Conservation (phyloP, 2,888 invertebrate species). For the Drosophila longiperda region DNA sequence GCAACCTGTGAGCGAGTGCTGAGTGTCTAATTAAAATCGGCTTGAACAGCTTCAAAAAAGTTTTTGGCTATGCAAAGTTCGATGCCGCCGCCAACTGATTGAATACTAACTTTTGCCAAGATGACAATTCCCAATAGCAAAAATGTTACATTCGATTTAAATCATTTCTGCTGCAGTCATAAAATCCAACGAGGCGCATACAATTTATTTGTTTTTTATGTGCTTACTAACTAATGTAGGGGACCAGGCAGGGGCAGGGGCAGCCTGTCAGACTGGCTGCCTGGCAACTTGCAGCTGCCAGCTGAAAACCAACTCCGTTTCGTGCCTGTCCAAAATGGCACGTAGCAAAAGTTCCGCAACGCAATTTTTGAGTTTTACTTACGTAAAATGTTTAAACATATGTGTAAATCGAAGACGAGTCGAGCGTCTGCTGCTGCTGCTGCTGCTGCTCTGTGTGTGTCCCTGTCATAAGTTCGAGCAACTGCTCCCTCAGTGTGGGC, state of each 20-base stretch:
- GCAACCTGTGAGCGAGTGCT: slow-evolving; percentile 4
- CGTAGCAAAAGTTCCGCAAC: slow-evolving; percentile 75
- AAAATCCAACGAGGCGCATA: slow-evolving; percentile 77
- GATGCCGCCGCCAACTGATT: slow-evolving; percentile 47
- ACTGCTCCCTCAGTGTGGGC: too few species aligned
- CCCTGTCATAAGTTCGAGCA: slow-evolving; percentile 56
- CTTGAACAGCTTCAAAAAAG: slow-evolving; percentile 20
- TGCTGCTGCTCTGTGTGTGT: slow-evolving; percentile 12
- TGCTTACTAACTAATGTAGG: slow-evolving; percentile 71
- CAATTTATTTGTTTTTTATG: slow-evolving; percentile 78
- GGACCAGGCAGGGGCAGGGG: slow-evolving; percentile 1
- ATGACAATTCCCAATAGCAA: slow-evolving; percentile 33
- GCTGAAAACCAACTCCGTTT: slow-evolving; percentile 27
- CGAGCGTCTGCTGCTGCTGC: slow-evolving; percentile 12
- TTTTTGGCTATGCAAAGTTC: slow-evolving; percentile 32
- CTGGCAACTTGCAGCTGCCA: slow-evolving; percentile 39
- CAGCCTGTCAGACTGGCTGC: background rate
- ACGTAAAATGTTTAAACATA: slow-evolving; percentile 62
- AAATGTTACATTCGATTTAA: slow-evolving; percentile 37
- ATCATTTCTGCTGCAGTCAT: slow-evolving; percentile 80
- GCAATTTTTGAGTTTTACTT: slow-evolving; percentile 69
- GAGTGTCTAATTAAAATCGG: slow-evolving; percentile 59
- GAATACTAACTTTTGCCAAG: slow-evolving; percentile 42
- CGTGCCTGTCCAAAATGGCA: slow-evolving; percentile 62
- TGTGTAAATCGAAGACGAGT: slow-evolving; percentile 65